Conservation (phyloP, 1,140 invertebrate genomes). For the Ips nitidus region DNA sequence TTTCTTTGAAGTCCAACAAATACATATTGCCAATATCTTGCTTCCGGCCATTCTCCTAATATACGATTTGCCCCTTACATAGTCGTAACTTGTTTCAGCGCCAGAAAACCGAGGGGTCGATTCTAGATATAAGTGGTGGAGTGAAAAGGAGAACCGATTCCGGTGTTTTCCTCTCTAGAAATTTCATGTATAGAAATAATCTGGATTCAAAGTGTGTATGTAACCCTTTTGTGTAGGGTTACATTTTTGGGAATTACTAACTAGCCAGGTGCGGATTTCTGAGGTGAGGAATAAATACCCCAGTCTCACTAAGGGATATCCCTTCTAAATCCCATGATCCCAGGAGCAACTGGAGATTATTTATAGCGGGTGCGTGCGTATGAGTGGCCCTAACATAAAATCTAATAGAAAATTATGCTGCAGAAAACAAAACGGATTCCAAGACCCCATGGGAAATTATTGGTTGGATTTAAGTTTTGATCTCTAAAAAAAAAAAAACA, state of each 20-base stretch:
- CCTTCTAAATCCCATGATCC: conserved; percentile 29
- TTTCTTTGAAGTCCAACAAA: conserved; percentile 34
- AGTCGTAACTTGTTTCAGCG: conserved; percentile 30
- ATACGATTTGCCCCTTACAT: conserved; percentile 32
- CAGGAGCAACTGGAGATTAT: conserved; percentile 33
- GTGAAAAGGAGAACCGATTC: no score
- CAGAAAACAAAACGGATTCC: conserved; percentile 31
- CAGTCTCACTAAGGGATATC: background rate
- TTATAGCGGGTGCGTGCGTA: conserved; percentile 36
- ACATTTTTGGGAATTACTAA: no score
- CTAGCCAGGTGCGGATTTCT: no score
- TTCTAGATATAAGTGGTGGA: conserved; percentile 1
- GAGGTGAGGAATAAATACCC: background rate
- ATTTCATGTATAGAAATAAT: no score
- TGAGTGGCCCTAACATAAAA: conserved; percentile 36
- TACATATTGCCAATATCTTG: conserved; percentile 38
- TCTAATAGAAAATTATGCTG: conserved; percentile 35
- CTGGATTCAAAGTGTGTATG: no score
- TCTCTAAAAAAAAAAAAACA: background rate
- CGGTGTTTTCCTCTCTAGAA: background rate
- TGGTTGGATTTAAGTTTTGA: conserved; percentile 29
- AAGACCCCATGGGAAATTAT: conserved; percentile 32
- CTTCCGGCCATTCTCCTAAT: conserved; percentile 36
- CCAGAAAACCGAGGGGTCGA: conserved; percentile 7
- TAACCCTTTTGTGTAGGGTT: no score